These are phyloP conservation scores for Teinopalpus imperialis DNA, from an alignment of 2,888 invertebrate genomes.

Conservation along the genomic window DNA sequence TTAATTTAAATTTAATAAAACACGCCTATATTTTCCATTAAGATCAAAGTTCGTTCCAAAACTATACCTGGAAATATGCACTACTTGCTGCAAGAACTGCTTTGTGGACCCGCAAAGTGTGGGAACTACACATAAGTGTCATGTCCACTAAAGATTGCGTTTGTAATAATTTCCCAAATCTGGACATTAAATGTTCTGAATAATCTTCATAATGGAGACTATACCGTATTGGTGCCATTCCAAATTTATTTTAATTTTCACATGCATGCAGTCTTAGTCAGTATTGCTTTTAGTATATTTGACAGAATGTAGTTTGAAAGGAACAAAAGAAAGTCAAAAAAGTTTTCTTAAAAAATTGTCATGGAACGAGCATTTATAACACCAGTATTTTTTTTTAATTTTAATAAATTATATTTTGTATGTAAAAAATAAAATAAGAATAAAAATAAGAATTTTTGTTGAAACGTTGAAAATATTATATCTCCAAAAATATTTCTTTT, in stretches of 20 bases:
- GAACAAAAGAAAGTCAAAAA: constrained; percentile 43
- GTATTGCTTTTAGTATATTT: constrained; percentile 6
- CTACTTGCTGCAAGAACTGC: constrained; percentile 88
- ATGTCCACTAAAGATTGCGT: constrained; percentile 88
- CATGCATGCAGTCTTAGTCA: constrained; percentile 8
- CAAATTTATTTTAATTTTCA: constrained; percentile 17
- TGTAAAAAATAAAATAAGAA: too few relatives aligned
- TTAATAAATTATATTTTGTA: too few relatives aligned
- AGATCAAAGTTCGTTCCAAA: too few relatives aligned
- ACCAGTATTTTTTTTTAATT: constrained; percentile 13
- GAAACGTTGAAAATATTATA: too few relatives aligned
- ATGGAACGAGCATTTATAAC: constrained; percentile 16
- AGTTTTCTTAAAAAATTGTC: constrained; percentile 31
- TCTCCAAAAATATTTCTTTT: too few relatives aligned
- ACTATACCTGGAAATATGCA: constrained; percentile 85
- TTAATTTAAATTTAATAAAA: too few relatives aligned
- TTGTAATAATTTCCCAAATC: constrained; percentile 86
- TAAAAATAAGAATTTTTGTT: too few relatives aligned
- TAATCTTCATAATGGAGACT: constrained; percentile 87
- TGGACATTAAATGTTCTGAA: constrained; percentile 85
- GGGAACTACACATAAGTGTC: constrained; percentile 88
- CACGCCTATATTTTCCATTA: too few relatives aligned
- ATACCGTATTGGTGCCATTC: constrained; percentile 80
- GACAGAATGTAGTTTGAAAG: constrained; percentile 26
- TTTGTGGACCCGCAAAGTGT: constrained; percentile 88